These are phyloP conservation scores for Drosophila dunni DNA, from an alignment of 1,140 invertebrate species.

Conservation along the genomic window DNA sequence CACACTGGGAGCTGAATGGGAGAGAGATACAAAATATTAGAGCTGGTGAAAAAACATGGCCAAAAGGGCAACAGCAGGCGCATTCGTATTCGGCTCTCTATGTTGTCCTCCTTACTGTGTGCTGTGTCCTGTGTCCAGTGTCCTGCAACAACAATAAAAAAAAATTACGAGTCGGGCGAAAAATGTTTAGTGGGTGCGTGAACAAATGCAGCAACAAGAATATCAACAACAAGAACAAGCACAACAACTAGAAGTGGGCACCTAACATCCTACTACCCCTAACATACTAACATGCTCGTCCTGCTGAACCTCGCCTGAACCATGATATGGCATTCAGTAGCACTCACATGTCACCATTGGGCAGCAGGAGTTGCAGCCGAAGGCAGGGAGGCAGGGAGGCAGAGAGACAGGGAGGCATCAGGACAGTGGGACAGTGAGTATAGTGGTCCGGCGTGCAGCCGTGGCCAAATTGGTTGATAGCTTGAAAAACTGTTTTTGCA, in stretches of 20 bases:
- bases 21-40: conserved; percentile 48
- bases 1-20: too few relatives aligned
- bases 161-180: conserved; percentile 30
- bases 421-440: conserved; percentile 24
- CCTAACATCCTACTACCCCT: conserved; percentile 32
- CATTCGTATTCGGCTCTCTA: conserved; percentile 15
- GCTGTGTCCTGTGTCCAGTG: conserved; percentile 2
- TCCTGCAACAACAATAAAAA: conserved; percentile 8
- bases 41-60: conserved; percentile 41
- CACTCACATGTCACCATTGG: conserved; percentile 56
- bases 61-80: conserved; percentile 46
- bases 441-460: conserved; percentile 66
- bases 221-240: conserved; percentile 21
- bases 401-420: not conserved
- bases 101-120: not conserved
- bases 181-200: conserved; percentile 55
- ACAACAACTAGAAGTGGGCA: conserved; percentile 2
- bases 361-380: conserved; percentile 10
- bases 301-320: conserved; percentile 30
- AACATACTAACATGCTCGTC: conserved; percentile 29
- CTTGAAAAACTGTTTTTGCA: conserved; percentile 84
- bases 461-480: conserved; percentile 84
- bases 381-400: not conserved
- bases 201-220: conserved; percentile 49
- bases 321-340: conserved; percentile 71